phyloP scores from a whole-genome alignment of 2,888 invertebrate species.

The Schizaphis graminum region DNA sequence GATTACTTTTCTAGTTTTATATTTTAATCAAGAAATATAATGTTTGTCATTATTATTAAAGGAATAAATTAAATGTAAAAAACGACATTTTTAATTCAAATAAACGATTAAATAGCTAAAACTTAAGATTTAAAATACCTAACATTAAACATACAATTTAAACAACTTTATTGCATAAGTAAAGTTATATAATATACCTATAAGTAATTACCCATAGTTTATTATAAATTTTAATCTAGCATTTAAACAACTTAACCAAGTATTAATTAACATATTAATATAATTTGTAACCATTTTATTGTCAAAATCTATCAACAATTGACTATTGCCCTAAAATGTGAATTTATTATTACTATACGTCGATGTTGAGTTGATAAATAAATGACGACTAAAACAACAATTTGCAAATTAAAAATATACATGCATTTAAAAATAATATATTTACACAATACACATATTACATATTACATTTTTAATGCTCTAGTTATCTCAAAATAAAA shows the following conservation, averaged over 20 bases:
- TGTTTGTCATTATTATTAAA: not conserved
- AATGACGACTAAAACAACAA: not conserved
- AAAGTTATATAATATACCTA: not conserved
- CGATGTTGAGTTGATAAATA: not conserved
- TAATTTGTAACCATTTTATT: not conserved
- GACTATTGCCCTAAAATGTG: not conserved
- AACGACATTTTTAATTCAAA: not conserved
- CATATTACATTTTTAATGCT: not conserved
- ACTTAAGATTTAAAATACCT: not conserved
- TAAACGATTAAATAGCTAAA: not conserved
- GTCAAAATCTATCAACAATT: not conserved
- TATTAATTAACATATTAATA: constrained; percentile 21
- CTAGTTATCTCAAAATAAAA: not conserved
- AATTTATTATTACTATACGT: not conserved
- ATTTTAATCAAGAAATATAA: not conserved
- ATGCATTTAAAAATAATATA: not conserved
- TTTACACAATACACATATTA: not conserved
- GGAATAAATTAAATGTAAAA: not conserved
- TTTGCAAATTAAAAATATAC: not conserved
- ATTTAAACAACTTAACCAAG: not conserved
- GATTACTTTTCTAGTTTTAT: not conserved
- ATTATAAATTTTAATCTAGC: not conserved
- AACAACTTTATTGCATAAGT: not conserved
- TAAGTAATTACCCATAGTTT: not conserved
- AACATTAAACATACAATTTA: not conserved